A percentile compares a stretch with the other conserved stretches of the same genome.
Conservation (phyloP, 2,113 vertebrate species). For the Salvelinus alpinus region DNA sequence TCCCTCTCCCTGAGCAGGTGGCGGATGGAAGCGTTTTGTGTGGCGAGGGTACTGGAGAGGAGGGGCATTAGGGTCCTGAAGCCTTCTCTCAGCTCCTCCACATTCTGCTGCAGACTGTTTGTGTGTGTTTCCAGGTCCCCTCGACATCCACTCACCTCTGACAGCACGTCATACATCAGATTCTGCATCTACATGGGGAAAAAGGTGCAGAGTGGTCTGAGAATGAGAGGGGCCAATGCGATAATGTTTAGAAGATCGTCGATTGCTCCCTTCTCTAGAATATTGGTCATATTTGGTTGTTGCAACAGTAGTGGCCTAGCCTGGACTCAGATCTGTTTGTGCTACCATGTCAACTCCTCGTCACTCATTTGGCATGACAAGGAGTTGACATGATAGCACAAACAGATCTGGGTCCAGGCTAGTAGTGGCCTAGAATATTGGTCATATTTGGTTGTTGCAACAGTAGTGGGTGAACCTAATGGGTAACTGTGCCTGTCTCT, state of each 20-base stretch:
- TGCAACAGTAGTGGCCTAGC: not conserved
- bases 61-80: constrained; percentile 71
- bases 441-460: not conserved
- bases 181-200: constrained; percentile 76
- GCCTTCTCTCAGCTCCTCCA: constrained; percentile 67
- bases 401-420: too few species aligned
- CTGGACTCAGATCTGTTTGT: too few species aligned
- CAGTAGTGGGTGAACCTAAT: not conserved
- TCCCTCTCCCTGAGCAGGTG: constrained; percentile 67
- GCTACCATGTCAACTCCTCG: too few species aligned
- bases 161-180: constrained; percentile 81
- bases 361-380: too few species aligned
- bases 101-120: constrained; percentile 70
- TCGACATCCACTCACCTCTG: constrained; percentile 83
- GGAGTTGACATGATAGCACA: too few species aligned
- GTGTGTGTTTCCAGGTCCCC: constrained; percentile 83
- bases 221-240: not conserved
- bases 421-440: not conserved
- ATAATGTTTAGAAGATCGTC: too few species aligned
- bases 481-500: constrained; percentile 22
- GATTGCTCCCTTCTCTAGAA: not conserved
- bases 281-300: not conserved
- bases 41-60: constrained; percentile 68
- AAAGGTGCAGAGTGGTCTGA: too few species aligned
- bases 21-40: constrained; percentile 71